Evolutionary conservation across 2,888 invertebrate genomes (phyloP).

Genomic region (Colletes collaris): DNA sequence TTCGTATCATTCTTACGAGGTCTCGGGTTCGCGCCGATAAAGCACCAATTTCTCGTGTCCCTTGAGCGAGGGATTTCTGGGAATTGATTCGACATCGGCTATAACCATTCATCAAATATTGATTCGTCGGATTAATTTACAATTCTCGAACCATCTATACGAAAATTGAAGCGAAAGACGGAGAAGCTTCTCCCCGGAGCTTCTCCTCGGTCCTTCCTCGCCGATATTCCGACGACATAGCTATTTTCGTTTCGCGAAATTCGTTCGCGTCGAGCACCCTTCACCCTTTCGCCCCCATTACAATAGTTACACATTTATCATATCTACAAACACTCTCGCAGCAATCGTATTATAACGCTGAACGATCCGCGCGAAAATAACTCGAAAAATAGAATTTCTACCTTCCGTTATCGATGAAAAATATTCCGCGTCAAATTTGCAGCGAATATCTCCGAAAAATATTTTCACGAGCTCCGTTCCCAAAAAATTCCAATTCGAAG

Average conservation of each 20-base stretch:
- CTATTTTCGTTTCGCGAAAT: neutral
- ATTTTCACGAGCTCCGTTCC: too few species aligned
- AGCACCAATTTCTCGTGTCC: neutral
- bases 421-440: too few species aligned
- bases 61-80: constrained; percentile 5
- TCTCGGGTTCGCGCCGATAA: neutral
- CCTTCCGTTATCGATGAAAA: too few species aligned
- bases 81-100: constrained; percentile 6
- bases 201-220: neutral
- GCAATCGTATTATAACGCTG: too few species aligned
- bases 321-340: too few species aligned
- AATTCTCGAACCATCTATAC: neutral
- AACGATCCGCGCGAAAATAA: too few species aligned
- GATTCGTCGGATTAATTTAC: constrained; percentile 32
- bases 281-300: too few species aligned
- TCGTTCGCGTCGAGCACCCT: too few species aligned
- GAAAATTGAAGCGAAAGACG: neutral
- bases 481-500: too few species aligned
- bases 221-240: neutral
- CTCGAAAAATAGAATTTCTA: too few species aligned
- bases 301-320: too few species aligned
- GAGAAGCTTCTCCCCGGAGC: neutral
- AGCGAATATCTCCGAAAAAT: too few species aligned
- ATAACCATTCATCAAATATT: constrained; percentile 17
- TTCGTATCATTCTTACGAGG: neutral